Percentiles rank a stretch among this genome's conserved stretches.
Evolutionary conservation across 2,888 invertebrate genomes (phyloP).

Genomic region (Leucoma salicis): DNA sequence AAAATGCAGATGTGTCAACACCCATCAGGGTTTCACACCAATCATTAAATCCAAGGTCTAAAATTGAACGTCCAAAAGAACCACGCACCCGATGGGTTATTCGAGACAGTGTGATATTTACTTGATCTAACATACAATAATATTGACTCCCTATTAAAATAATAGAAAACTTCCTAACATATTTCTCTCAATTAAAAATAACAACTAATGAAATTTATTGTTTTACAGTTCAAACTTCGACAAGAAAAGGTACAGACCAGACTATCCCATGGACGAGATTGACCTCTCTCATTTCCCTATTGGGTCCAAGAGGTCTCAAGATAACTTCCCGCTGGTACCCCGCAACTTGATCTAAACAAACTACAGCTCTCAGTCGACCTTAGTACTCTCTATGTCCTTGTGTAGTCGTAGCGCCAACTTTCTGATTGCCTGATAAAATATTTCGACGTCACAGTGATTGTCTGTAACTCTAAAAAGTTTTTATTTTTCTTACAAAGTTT

Average conservation of each 20-base stretch:
- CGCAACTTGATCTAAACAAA: conserved; percentile 28
- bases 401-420: conserved; percentile 15
- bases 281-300: conserved; percentile 73
- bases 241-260: conserved; percentile 64
- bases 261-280: conserved; percentile 74
- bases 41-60: no score
- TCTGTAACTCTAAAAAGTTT: conserved; percentile 18
- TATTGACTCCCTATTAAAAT: no score
- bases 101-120: no score
- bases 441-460: conserved; percentile 18
- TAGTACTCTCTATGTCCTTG: conserved; percentile 13
- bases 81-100: no score
- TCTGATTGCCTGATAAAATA: conserved; percentile 24
- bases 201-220: background rate
- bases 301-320: conserved; percentile 61
- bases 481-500: conserved; percentile 26
- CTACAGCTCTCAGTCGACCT: conserved; percentile 15
- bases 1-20: no score
- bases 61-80: no score
- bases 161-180: no score
- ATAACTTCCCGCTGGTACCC: conserved; percentile 31
- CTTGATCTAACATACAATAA: no score
- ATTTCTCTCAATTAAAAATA: background rate
- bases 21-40: no score
- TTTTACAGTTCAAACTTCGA: conserved; percentile 46